These are phyloP conservation scores for Sebastes nivosus DNA, from an alignment of 2,797 vertebrate species.

Conservation along the genomic window DNA sequence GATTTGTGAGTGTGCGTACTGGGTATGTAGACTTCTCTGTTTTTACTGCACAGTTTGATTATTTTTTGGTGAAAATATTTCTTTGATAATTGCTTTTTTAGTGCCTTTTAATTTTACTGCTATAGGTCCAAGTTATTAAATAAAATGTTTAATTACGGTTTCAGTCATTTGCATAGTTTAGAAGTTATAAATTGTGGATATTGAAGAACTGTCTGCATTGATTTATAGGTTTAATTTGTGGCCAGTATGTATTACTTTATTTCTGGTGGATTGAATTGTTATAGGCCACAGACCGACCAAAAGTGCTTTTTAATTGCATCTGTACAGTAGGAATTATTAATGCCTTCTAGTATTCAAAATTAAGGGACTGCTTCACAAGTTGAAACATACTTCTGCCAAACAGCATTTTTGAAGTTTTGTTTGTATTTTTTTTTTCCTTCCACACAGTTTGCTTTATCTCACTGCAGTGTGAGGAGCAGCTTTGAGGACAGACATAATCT, in stretches of 20 bases:
- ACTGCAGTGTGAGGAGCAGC: conserved; percentile 56
- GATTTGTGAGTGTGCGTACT: conserved; percentile 40
- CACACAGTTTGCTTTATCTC: conserved; percentile 56
- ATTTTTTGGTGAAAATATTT: conserved; percentile 53
- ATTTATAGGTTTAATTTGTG: conserved; percentile 77
- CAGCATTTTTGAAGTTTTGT: conserved; percentile 34
- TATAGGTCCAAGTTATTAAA: conserved; percentile 56
- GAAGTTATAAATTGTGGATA: conserved; percentile 61
- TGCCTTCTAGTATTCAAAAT: conserved; percentile 34
- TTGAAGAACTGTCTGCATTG: conserved; percentile 52
- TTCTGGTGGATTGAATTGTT: conserved; percentile 61
- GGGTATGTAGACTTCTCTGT: conserved; percentile 18
- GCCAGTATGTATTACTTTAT: conserved; percentile 53
- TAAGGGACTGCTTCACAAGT: conserved; percentile 30
- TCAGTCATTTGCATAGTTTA: conserved; percentile 68
- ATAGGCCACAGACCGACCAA: conserved; percentile 35
- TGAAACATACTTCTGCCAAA: conserved; percentile 19
- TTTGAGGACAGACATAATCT: conserved; percentile 72
- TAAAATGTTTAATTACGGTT: conserved; percentile 71
- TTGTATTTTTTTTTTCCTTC: conserved; percentile 9
- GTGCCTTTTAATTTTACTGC: conserved; percentile 60
- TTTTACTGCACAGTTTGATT: conserved; percentile 37
- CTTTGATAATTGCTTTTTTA: conserved; percentile 65
- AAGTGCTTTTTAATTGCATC: conserved; percentile 51
- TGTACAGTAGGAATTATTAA: conserved; percentile 47